A percentile compares a stretch with the other conserved stretches of the same genome.
phyloP scores from a whole-genome alignment of 2,888 invertebrate genomes.

The Drosophila limbata region DNA sequence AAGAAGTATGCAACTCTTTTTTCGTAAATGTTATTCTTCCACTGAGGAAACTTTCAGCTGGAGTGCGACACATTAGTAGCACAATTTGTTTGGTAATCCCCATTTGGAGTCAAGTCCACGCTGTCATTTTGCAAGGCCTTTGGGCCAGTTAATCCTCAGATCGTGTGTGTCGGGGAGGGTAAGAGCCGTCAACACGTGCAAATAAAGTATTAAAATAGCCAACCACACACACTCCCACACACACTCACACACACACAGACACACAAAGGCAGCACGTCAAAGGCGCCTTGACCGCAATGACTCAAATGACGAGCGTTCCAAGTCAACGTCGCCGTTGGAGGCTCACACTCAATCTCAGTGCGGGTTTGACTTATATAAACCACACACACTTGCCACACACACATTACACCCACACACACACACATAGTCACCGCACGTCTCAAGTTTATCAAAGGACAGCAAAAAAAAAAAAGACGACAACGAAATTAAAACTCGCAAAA shows the following conservation, averaged over 20 bases:
- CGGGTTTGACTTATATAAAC: conserved; percentile 67
- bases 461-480: conserved; percentile 31
- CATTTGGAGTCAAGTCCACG: conserved; percentile 43
- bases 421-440: conserved; percentile 69
- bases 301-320: conserved; percentile 58
- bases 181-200: conserved; percentile 75
- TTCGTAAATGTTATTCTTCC: conserved; percentile 2
- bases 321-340: conserved; percentile 27
- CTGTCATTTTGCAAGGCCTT: conserved; percentile 58
- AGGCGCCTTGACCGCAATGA: conserved; percentile 77
- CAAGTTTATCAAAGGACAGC: conserved; percentile 74
- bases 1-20: conserved; percentile 46
- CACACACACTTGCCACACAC: conserved; percentile 42
- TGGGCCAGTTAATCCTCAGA: conserved; percentile 60
- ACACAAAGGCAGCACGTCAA: conserved; percentile 40
- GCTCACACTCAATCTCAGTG: conserved; percentile 47
- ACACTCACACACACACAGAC: conserved; percentile 21
- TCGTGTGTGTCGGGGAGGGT: conserved; percentile 18
- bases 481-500: conserved; percentile 41
- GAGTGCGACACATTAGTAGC: conserved; percentile 63
- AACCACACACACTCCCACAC: conserved; percentile 40
- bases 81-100: conserved; percentile 77
- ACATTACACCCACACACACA: conserved; percentile 28
- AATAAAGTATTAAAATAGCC: conserved; percentile 75
- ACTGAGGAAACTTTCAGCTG: conserved; percentile 14